These are phyloP conservation scores for Engraulis encrasicolus DNA, from an alignment of 2,113 vertebrate genomes.

Conservation along the genomic window DNA sequence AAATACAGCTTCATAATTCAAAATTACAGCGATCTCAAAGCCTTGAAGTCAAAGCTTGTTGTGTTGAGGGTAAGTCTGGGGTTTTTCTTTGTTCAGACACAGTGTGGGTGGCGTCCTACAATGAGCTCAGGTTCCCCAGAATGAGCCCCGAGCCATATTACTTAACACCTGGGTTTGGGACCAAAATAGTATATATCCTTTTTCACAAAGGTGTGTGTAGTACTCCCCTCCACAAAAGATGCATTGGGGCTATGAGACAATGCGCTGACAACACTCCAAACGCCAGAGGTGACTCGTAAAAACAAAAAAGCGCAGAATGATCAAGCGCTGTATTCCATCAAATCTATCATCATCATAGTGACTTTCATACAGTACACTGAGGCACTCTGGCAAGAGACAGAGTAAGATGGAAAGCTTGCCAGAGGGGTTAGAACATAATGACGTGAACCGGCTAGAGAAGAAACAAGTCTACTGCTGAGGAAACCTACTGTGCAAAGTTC, in stretches of 20 bases:
- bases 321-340: not conserved
- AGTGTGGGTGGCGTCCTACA: not conserved
- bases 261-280: not conserved
- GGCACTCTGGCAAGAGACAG: not conserved
- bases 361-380: not conserved
- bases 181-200: not conserved
- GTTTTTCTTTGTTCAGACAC: not conserved
- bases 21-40: not conserved
- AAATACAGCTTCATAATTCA: not conserved
- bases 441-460: too few relatives aligned
- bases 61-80: not conserved
- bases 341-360: not conserved
- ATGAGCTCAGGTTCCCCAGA: not conserved
- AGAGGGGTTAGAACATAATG: not conserved
- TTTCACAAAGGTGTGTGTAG: not conserved
- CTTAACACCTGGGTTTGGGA: not conserved
- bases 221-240: conserved; percentile 4
- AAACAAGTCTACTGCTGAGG: too few relatives aligned
- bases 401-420: not conserved
- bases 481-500: too few relatives aligned
- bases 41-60: not conserved
- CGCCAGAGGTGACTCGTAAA: conserved; percentile 2
- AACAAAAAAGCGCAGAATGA: not conserved
- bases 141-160: not conserved
- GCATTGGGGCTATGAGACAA: not conserved